Percentiles rank a stretch among this genome's conserved stretches.
Evolutionary conservation across 2,797 vertebrate species (phyloP).

Genomic region (Okamejei kenojei): DNA sequence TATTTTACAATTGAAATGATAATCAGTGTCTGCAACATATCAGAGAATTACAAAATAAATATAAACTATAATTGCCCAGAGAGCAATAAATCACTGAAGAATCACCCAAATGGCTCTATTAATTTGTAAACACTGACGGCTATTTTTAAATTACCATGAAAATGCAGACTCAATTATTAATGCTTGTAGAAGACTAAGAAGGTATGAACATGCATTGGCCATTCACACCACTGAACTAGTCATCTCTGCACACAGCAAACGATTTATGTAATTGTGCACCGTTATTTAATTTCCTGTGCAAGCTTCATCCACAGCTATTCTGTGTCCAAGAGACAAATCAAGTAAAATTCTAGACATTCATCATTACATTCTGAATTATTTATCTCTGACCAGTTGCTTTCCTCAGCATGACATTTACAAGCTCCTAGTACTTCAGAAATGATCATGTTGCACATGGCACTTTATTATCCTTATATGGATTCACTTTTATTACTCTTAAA

Average conservation of each 20-base stretch:
- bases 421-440: not conserved
- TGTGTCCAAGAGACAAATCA: not conserved
- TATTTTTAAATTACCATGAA: not conserved
- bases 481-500: not conserved
- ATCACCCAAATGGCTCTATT: not conserved
- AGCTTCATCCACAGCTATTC: not conserved
- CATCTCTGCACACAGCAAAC: not conserved
- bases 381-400: not conserved
- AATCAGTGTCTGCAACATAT: not conserved
- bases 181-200: not conserved
- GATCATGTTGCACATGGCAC: not conserved
- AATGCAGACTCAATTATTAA: not conserved
- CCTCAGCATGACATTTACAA: not conserved
- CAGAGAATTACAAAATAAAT: not conserved
- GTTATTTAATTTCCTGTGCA: not conserved
- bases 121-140: not conserved
- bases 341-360: not conserved
- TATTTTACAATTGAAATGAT: not conserved
- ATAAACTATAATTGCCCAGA: not conserved
- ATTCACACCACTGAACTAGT: not conserved
- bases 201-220: not conserved
- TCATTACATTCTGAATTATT: not conserved
- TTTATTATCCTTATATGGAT: slow-evolving; percentile 3
- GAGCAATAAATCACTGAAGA: not conserved
- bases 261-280: not conserved